phyloP scores from a whole-genome alignment of 2,113 vertebrate genomes.

The Gadus macrocephalus region DNA sequence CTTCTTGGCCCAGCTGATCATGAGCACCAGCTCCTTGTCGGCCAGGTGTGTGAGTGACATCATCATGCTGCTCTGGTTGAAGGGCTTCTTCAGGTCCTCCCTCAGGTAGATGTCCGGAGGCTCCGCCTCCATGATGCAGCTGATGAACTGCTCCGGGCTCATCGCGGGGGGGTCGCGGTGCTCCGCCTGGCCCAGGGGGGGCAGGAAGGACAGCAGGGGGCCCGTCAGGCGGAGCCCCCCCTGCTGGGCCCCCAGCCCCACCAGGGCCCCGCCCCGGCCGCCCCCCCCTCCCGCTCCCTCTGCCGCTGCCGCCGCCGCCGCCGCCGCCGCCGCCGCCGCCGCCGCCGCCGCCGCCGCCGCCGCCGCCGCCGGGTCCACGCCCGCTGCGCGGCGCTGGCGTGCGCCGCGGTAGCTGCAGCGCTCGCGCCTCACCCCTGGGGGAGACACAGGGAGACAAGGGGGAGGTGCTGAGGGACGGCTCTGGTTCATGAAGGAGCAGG shows the following conservation, averaged over 20 bases:
- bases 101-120: slow-evolving; percentile 86
- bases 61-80: slow-evolving; percentile 96
- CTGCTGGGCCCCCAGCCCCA: slow-evolving; percentile 53
- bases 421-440: slow-evolving; percentile 83
- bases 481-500: not conserved
- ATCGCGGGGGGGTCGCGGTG: slow-evolving; percentile 60
- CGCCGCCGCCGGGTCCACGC: not conserved
- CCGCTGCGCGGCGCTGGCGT: slow-evolving; percentile 71
- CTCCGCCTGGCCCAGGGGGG: slow-evolving; percentile 11
- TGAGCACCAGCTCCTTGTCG: slow-evolving; percentile 92
- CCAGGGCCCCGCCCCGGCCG: slow-evolving; percentile 47
- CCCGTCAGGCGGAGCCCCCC: slow-evolving; percentile 51
- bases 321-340: slow-evolving; percentile 7
- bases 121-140: slow-evolving; percentile 86
- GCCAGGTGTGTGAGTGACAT: slow-evolving; percentile 95
- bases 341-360: slow-evolving; percentile 19
- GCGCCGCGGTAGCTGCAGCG: slow-evolving; percentile 82
- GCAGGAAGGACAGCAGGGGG: slow-evolving; percentile 47
- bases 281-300: not conserved
- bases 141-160: slow-evolving; percentile 87
- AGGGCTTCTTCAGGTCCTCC: slow-evolving; percentile 84
- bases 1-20: slow-evolving; percentile 98
- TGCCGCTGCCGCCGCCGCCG: slow-evolving; percentile 3
- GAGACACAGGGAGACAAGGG: too few relatives aligned
- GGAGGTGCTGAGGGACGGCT: not conserved